These are phyloP conservation scores for Ephialtes manifestator DNA, from an alignment of 2,888 invertebrate genomes.

Conservation along the genomic window DNA sequence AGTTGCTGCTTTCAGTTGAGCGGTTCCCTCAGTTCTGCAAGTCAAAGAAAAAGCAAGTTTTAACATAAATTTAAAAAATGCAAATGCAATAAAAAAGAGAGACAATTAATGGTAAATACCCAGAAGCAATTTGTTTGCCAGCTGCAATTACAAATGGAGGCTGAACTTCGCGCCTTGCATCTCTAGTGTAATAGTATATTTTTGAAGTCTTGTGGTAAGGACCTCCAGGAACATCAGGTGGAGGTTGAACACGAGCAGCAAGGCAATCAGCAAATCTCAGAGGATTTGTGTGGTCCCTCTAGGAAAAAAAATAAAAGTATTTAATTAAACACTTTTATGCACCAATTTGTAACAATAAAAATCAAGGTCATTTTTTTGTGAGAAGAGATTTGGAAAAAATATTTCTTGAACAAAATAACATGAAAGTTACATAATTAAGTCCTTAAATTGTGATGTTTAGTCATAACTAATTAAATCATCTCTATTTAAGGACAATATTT, in stretches of 20 bases:
- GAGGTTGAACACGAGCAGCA: slow-evolving; percentile 93
- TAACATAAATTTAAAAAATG: background rate
- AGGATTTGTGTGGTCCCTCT: slow-evolving; percentile 89
- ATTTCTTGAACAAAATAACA: background rate
- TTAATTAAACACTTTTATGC: background rate
- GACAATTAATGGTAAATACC: slow-evolving; percentile 77
- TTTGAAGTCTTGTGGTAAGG: slow-evolving; percentile 92
- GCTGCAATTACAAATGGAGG: slow-evolving; percentile 89
- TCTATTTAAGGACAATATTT: background rate
- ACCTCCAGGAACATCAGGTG: slow-evolving; percentile 93
- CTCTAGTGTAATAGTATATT: slow-evolving; percentile 95
- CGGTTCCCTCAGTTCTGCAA: slow-evolving; percentile 77
- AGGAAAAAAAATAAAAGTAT: slow-evolving; percentile 71
- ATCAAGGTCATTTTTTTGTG: background rate
- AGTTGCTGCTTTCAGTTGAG: slow-evolving; percentile 85
- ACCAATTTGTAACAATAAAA: background rate
- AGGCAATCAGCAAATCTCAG: slow-evolving; percentile 90
- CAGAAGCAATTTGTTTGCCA: slow-evolving; percentile 85
- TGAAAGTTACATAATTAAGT: slow-evolving; percentile 38
- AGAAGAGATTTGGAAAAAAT: too few species aligned
- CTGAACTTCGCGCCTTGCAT: slow-evolving; percentile 92
- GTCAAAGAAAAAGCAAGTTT: slow-evolving; percentile 61
- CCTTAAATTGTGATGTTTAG: background rate
- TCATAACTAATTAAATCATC: background rate
- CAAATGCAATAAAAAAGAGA: background rate